Conservation (phyloP, 2,113 vertebrate species). For the Pagrus major region DNA sequence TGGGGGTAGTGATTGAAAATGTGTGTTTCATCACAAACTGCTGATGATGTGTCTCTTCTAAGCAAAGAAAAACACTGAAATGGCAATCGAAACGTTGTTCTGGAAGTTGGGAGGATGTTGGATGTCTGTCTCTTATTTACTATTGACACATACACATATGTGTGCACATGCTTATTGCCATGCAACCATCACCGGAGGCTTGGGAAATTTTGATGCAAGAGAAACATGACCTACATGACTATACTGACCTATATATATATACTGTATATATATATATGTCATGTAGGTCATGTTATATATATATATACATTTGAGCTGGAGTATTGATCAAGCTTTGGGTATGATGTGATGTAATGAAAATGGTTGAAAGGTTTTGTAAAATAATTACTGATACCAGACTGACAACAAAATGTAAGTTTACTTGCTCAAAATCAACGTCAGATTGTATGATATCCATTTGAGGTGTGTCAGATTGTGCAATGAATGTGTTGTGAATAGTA, state of each 20-base stretch:
- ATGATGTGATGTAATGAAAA: too few relatives aligned
- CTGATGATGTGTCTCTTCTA: conserved; percentile 48
- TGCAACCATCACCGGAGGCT: not conserved
- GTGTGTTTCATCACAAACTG: conserved; percentile 24
- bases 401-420: not conserved
- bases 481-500: not conserved
- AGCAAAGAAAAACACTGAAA: conserved; percentile 7
- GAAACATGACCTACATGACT: too few relatives aligned
- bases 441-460: not conserved
- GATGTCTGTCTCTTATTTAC: conserved; percentile 40
- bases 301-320: too few relatives aligned
- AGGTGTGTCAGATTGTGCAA: not conserved
- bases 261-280: too few relatives aligned
- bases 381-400: not conserved
- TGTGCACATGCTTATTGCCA: not conserved
- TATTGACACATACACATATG: conserved; percentile 1
- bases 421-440: not conserved
- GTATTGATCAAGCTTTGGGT: too few relatives aligned
- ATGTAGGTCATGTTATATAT: too few relatives aligned
- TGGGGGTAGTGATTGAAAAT: conserved; percentile 51
- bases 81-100: not conserved
- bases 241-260: too few relatives aligned
- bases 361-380: too few relatives aligned
- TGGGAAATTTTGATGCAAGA: not conserved
- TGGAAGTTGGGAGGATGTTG: conserved; percentile 18